Percentiles rank a stretch among this genome's conserved stretches.
Evolutionary conservation across 2,113 vertebrate species (phyloP).

Genomic region (Gadus chalcogrammus): DNA sequence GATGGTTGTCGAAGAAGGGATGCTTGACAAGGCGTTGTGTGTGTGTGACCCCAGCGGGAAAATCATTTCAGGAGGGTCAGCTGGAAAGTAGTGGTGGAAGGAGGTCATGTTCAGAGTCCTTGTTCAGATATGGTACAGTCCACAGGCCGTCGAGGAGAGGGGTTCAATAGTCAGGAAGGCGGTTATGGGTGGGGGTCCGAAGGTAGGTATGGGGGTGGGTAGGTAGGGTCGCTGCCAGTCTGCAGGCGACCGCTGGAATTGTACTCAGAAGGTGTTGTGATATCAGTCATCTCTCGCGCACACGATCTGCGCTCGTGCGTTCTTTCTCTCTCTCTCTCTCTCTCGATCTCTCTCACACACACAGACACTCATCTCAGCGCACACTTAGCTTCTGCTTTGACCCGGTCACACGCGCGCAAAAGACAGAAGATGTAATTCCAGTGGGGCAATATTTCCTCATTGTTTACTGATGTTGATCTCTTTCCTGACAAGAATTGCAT

Average conservation of each 20-base stretch:
- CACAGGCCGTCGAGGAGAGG: neutral
- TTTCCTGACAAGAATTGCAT: constrained; percentile 69
- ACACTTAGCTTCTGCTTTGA: constrained; percentile 79
- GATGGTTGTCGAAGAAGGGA: neutral
- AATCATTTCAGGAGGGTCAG: too few relatives aligned
- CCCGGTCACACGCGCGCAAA: constrained; percentile 68
- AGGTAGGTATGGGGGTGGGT: constrained; percentile 10
- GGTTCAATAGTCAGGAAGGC: constrained; percentile 34
- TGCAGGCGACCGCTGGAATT: constrained; percentile 73
- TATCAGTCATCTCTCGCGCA: constrained; percentile 90
- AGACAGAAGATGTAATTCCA: constrained; percentile 89
- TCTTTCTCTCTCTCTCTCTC: constrained; percentile 74
- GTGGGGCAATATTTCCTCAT: constrained; percentile 80
- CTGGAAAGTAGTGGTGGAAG: too few relatives aligned
- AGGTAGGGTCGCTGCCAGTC: constrained; percentile 49
- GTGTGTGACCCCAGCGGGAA: neutral
- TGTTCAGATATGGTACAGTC: constrained; percentile 14
- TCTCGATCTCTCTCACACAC: constrained; percentile 79
- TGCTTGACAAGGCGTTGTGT: constrained; percentile 3
- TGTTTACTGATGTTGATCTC: constrained; percentile 61
- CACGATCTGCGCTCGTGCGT: constrained; percentile 78
- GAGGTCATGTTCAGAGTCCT: neutral
- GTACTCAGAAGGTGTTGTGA: constrained; percentile 85
- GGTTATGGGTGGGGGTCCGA: neutral
- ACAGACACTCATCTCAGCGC: constrained; percentile 88